These are phyloP conservation scores for Pseudococcus longispinus DNA, from an alignment of 2,888 invertebrate genomes.

Conservation along the genomic window DNA sequence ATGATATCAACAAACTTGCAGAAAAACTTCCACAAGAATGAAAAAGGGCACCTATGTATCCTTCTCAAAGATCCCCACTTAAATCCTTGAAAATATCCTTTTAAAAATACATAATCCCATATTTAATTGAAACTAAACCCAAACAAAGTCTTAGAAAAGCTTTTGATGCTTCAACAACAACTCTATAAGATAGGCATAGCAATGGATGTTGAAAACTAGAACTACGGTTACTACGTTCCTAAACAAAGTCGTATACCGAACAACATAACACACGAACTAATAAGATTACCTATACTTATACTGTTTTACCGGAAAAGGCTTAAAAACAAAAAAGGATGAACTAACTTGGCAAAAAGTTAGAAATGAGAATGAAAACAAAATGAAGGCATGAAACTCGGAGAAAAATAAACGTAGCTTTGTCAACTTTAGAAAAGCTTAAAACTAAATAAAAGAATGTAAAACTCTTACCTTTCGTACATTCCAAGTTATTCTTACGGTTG, in stretches of 20 bases:
- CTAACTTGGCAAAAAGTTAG: neutral
- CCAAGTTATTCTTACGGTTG: no score
- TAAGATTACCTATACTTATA: neutral
- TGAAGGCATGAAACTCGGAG: neutral
- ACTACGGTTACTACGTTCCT: neutral
- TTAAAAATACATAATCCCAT: neutral
- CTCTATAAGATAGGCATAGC: neutral
- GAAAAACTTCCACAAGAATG: neutral
- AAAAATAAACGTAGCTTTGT: neutral
- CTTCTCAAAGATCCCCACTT: neutral
- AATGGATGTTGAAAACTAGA: neutral
- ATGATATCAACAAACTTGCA: neutral
- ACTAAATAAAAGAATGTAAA: neutral
- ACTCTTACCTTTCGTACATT: neutral
- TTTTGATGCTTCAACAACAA: neutral
- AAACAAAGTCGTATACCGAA: neutral
- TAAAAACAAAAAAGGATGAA: neutral
- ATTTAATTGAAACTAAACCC: neutral
- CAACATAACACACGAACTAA: neutral
- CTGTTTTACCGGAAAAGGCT: neutral
- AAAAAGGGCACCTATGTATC: neutral
- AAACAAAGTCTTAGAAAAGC: neutral
- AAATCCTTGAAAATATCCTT: neutral
- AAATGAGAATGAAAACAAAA: no score
- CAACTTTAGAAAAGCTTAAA: neutral